Percentiles rank a stretch among this genome's conserved stretches.
These are phyloP conservation scores for Danionella cerebrum DNA, from an alignment of 2,113 vertebrate genomes.

Conservation along the genomic window DNA sequence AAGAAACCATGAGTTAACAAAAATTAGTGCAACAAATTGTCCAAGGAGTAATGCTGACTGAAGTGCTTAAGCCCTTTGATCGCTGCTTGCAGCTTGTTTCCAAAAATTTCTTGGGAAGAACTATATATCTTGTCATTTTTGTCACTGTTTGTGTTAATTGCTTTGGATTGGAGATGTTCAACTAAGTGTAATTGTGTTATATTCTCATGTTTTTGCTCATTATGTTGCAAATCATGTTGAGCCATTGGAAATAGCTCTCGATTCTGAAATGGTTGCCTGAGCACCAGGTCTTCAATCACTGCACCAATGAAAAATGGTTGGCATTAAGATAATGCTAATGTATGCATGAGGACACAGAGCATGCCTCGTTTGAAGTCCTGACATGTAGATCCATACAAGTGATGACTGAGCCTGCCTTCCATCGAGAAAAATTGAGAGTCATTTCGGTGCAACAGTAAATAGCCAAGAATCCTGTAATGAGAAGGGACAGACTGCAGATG, in stretches of 20 bases:
- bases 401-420: not conserved
- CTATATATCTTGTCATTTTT: too few species aligned
- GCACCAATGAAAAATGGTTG: not conserved
- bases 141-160: too few species aligned
- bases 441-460: conserved; percentile 3
- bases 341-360: conserved; percentile 7
- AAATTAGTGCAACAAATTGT: too few species aligned
- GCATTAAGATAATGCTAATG: not conserved
- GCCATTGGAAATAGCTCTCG: too few species aligned
- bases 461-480: conserved; percentile 40
- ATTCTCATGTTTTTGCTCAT: too few species aligned
- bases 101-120: too few species aligned
- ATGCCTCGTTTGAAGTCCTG: conserved; percentile 12
- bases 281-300: not conserved
- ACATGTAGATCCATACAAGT: conserved; percentile 2
- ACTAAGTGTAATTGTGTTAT: not conserved
- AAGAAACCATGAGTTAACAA: too few species aligned
- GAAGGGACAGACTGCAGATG: conserved; percentile 27
- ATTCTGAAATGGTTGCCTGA: not conserved
- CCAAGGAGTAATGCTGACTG: too few species aligned
- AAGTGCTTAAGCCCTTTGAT: too few species aligned
- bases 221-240: not conserved
- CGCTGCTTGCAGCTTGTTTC: too few species aligned
- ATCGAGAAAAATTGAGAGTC: not conserved
- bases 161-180: too few species aligned